Evolutionary conservation across 2,888 invertebrate species (phyloP).

Genomic region (Habroteleia sp.): DNA sequence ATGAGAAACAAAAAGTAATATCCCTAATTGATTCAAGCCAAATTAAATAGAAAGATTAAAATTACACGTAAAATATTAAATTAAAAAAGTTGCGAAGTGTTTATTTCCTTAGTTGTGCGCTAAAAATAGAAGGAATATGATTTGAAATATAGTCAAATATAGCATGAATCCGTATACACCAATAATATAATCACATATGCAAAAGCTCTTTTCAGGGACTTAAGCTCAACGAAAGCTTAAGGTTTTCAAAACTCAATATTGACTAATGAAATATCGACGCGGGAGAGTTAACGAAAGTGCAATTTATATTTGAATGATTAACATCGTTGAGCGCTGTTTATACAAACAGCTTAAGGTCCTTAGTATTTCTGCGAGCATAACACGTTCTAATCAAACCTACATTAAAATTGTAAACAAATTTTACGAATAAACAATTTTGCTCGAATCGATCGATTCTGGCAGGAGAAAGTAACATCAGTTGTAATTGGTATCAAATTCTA

Average conservation of each 20-base stretch:
- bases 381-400: slow-evolving; percentile 17
- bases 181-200: slow-evolving; percentile 56
- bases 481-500: too few relatives aligned
- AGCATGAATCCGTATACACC: slow-evolving; percentile 51
- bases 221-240: slow-evolving; percentile 41
- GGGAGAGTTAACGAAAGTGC: slow-evolving; percentile 24
- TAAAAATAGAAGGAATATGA: slow-evolving; percentile 36
- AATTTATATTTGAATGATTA: slow-evolving; percentile 51
- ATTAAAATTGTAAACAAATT: slow-evolving; percentile 2
- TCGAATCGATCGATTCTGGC: background rate
- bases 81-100: slow-evolving; percentile 19
- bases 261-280: slow-evolving; percentile 47
- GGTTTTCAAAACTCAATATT: slow-evolving; percentile 47
- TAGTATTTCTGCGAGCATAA: slow-evolving; percentile 17
- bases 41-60: background rate
- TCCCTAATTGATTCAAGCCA: slow-evolving; percentile 9
- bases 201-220: slow-evolving; percentile 57
- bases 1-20: slow-evolving; percentile 9
- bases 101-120: slow-evolving; percentile 11
- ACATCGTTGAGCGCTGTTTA: slow-evolving; percentile 32
- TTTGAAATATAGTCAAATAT: slow-evolving; percentile 45
- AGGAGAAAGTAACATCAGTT: too few relatives aligned
- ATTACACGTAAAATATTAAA: slow-evolving; percentile 12
- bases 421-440: background rate
- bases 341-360: slow-evolving; percentile 36